These are phyloP conservation scores for Bugula neritina DNA, from an alignment of 2,888 invertebrate genomes.

Conservation along the genomic window DNA sequence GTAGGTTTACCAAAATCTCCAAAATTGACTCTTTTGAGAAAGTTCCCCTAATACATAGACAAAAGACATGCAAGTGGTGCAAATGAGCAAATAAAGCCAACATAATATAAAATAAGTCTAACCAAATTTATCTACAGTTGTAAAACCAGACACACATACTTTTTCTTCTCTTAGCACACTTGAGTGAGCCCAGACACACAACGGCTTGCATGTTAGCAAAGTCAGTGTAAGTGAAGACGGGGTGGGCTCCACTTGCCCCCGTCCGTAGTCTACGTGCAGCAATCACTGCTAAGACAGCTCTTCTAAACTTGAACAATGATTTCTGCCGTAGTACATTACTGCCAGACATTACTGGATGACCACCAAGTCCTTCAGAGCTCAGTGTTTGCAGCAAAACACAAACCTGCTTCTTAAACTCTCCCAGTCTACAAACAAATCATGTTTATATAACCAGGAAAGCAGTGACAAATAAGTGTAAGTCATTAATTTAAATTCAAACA, in stretches of 20 bases:
- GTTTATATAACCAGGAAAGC: neutral
- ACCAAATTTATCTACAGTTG: no score
- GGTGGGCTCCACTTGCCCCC: neutral
- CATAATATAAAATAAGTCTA: no score
- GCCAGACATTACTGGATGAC: neutral
- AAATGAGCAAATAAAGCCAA: no score
- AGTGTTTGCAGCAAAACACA: constrained; percentile 22
- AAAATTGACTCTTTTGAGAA: no score
- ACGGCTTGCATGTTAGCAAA: neutral
- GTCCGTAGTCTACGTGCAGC: constrained; percentile 43
- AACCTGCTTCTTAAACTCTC: constrained; percentile 18
- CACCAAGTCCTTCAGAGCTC: constrained; percentile 20
- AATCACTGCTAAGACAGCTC: constrained; percentile 42
- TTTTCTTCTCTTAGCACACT: constrained; percentile 13
- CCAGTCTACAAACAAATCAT: neutral
- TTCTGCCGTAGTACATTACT: neutral
- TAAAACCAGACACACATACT: no score
- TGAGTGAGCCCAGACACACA: constrained; percentile 24
- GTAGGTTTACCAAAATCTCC: no score
- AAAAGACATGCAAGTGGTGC: no score
- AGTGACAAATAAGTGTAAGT: neutral
- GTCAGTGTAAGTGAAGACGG: constrained; percentile 25
- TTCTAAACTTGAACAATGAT: constrained; percentile 39
- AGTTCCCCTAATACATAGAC: no score
- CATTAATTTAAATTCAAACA: neutral